Percentiles rank a stretch among this genome's conserved stretches.
Conservation (phyloP, 2,113 vertebrate species). For the Xerus inauris region DNA sequence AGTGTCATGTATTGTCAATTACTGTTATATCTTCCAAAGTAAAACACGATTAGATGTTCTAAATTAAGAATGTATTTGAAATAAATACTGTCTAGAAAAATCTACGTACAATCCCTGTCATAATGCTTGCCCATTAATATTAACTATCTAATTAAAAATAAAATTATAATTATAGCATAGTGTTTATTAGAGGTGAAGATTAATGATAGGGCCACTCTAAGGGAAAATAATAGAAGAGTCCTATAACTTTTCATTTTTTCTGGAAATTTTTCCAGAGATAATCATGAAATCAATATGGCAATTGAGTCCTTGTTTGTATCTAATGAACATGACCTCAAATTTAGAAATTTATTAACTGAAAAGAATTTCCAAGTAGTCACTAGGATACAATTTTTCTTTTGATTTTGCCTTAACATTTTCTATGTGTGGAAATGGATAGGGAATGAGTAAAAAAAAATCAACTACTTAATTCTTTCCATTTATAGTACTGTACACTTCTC, state of each 20-base stretch:
- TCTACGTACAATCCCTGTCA: neutral
- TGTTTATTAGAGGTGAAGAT: neutral
- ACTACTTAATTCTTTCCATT: neutral
- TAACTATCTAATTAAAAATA: neutral
- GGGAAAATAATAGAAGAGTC: neutral
- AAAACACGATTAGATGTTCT: neutral
- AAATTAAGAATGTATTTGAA: neutral
- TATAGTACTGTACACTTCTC: neutral
- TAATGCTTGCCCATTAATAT: neutral
- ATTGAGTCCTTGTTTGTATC: neutral
- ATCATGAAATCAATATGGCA: neutral
- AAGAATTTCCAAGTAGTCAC: neutral
- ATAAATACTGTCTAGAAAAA: neutral
- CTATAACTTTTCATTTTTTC: neutral
- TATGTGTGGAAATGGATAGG: neutral
- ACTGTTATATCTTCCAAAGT: neutral
- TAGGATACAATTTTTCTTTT: neutral
- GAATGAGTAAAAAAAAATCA: neutral
- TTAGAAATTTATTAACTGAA: neutral
- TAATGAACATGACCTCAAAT: neutral
- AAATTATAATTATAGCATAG: neutral
- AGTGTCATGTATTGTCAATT: neutral
- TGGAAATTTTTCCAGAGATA: neutral
- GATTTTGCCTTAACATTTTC: neutral
- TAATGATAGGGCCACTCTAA: neutral